Evolutionary conservation across 2,888 invertebrate species (phyloP).

Genomic region (Synergus umbraculus): DNA sequence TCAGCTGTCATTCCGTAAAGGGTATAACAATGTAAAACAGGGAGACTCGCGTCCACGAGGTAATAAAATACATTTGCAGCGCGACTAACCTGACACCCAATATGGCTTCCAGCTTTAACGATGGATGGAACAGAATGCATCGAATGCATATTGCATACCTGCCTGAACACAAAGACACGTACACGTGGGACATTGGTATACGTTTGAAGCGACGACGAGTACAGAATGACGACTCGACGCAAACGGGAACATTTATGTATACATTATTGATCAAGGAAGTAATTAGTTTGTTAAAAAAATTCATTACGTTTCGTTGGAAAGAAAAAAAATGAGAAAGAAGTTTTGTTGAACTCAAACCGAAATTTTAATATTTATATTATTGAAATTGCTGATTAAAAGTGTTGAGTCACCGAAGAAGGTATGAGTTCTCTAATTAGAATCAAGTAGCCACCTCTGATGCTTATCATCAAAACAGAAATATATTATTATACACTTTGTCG

Average conservation of each 20-base stretch:
- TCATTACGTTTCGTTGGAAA: neutral
- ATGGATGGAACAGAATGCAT: constrained; percentile 48
- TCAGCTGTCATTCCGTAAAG: constrained; percentile 54
- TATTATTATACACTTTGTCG: neutral
- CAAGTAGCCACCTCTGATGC: neutral
- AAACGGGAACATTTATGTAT: neutral
- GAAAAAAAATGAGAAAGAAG: neutral
- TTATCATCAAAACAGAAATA: neutral
- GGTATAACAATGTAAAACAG: constrained; percentile 51
- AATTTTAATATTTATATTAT: neutral
- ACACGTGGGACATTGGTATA: constrained; percentile 42
- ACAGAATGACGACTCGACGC: neutral
- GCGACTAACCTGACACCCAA: constrained; percentile 55
- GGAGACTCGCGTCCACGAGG: constrained; percentile 53
- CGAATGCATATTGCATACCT: constrained; percentile 7
- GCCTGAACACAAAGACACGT: constrained; percentile 7
- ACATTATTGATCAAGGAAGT: constrained; percentile 23
- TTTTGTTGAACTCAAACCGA: too few relatives aligned
- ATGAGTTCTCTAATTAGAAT: constrained; percentile 18
- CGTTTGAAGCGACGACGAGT: neutral
- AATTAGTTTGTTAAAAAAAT: neutral
- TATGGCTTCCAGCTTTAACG: constrained; percentile 56
- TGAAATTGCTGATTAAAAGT: constrained; percentile 3
- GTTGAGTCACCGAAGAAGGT: neutral
- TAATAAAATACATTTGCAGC: constrained; percentile 57